Evolutionary conservation across 2,113 vertebrate genomes (phyloP), one percentile per base, ranked within the genome.

Genomic region (Tor tambroides): DNA sequence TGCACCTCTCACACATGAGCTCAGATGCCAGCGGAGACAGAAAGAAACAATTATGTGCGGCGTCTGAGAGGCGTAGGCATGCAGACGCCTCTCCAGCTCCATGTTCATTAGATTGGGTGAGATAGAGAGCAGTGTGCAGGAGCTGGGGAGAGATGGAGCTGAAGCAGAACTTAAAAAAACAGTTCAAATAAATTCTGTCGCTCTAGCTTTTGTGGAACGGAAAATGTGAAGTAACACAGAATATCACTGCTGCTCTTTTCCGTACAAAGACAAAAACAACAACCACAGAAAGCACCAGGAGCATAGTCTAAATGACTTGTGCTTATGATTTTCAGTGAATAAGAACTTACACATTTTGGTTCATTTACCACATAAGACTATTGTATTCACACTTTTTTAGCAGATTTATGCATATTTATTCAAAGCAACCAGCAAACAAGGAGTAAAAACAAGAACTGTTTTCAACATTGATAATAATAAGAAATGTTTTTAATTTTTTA

Each of bases 1-100:
- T 84, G 88, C 80, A 88, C 43, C 72, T 59, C 32, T 26, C 63
- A 65, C 11, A 59, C 79, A 59, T 7, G 65, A 72, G 83, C 74
- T 88, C 78, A 56, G 9, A 65, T 30, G 43, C 63, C 49, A 56
- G 61, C 54, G 5, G 75, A 89, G 82, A 80, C 54, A 2, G 30
- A 54, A 11, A 69, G 75, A 72, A 83, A 35, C 79, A 32, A 82
- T 65, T 87, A 89, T 85, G 82, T 19, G 67, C 5, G 11, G 12
- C 38, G 32, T 80, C 76, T 80, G 43, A 76, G 83, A 54, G 69
- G 65, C 72, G 21, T 32, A 46, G 59, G 49, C 54, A 26, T n/a
- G 35, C 59, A 77, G 56, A 56, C 38, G 65, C 23, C 17, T 32
- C 80, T 26, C 21, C 61, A 59, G 61, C 32, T 61, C 61, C 51